phyloP scores from a whole-genome alignment of 2,888 invertebrate genomes.

The Nineta flava region DNA sequence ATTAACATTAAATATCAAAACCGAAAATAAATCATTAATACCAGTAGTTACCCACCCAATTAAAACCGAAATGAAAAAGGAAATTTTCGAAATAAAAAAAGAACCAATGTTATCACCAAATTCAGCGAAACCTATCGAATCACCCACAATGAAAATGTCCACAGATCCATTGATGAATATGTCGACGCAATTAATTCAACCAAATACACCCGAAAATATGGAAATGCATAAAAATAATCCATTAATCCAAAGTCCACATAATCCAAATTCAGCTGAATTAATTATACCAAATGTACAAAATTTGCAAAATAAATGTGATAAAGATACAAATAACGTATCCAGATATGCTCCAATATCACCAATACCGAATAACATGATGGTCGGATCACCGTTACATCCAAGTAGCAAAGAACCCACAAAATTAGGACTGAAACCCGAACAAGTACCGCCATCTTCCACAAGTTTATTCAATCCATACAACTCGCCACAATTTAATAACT shows the following conservation, averaged over 20 bases:
- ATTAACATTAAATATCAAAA: background rate
- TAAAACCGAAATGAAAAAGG: constrained; percentile 23
- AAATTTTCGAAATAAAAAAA: constrained; percentile 1
- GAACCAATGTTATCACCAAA: background rate
- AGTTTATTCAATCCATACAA: constrained; percentile 1
- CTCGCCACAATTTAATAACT: background rate
- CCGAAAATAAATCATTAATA: background rate
- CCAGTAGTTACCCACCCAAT: background rate
- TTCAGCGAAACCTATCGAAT: background rate
- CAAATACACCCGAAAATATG: background rate
- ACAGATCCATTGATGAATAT: background rate
- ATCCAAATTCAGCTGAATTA: background rate
- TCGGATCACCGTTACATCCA: background rate
- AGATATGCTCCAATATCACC: background rate
- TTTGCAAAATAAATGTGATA: constrained; percentile 1
- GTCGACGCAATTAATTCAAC: background rate
- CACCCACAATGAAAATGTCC: background rate
- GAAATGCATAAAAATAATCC: background rate
- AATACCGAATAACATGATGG: background rate
- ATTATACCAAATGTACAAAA: constrained; percentile 2
- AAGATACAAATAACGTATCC: background rate
- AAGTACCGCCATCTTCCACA: background rate
- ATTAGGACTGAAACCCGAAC: background rate
- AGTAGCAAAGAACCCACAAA: background rate
- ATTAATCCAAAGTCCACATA: background rate